Base-by-base conservation (phyloP, 2,113 vertebrate genomes). In the Alosa alosa region DNA sequence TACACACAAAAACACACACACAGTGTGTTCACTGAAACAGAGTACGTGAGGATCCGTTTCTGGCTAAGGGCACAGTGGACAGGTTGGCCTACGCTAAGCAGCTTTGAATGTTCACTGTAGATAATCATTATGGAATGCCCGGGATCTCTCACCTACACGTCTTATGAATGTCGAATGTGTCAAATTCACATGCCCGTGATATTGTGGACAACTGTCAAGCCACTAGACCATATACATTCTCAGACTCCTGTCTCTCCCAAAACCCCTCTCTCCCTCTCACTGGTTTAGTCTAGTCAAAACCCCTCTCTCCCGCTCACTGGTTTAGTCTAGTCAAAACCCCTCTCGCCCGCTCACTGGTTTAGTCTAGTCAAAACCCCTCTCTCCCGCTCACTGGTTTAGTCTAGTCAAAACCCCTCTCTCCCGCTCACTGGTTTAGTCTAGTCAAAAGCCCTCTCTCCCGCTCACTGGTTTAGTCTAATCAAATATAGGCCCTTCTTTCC, bases 31-130 rank as follows among this genome's bases (percentile, higher is more conserved):
- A 86, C 64, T 68, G 41, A 82, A 25, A 85, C 15, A 11, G 36
- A 44, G 22, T 60, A 60, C 44, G 3, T 7, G 83, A 82, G 72
- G 84, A 75, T 88, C 68, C 64, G 52, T 82, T 83, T 84, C 64
- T 72, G 64, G 64, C 25, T 72, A 72, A 31, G 64, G 36, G 64
- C 64, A 72, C 64, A 72, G 64, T 72, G 64, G 64, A 4, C 2
- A 72, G 31, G 64, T 31, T 72, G 64, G 64, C 36, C 64, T 72
- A 9, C 10, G 25, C 64, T 72, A 72, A 72, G 64, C 64, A 72
- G 64, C 64, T 31, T 72, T 72, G 64, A 72, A 15, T 31, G 7
- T 25, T 72, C 64, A 72, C 64, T 72, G 64, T 72, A 10, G 9
- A 72, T 72, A 25, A 36, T 31, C 64, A 72, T 36, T 72, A 31